These are phyloP conservation scores for Stylophora pistillata DNA, from an alignment of 64 coral and sea anemone genomes.

Conservation along the genomic window DNA sequence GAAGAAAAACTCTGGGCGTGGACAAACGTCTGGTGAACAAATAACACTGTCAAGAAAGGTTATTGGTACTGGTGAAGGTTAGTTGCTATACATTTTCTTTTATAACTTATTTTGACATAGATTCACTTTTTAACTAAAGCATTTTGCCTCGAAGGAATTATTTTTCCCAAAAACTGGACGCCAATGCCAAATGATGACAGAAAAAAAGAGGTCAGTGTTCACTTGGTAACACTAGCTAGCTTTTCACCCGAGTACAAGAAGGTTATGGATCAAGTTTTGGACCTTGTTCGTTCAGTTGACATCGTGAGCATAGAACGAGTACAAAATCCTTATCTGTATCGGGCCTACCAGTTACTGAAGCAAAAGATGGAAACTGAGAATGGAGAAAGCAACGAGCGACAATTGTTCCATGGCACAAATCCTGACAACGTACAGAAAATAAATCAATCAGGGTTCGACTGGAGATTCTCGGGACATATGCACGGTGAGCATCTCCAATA, in stretches of 20 bases:
- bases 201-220: too few relatives aligned
- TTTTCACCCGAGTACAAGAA: slow-evolving; percentile 18
- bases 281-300: background rate
- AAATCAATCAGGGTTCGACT: slow-evolving; percentile 35
- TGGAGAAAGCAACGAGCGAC: slow-evolving; percentile 30
- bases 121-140: too few relatives aligned
- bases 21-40: background rate
- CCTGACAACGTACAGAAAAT: slow-evolving; percentile 20
- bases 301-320: slow-evolving; percentile 37
- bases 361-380: slow-evolving; percentile 54
- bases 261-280: background rate
- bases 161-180: slow-evolving; percentile 24
- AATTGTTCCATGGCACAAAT: slow-evolving; percentile 45
- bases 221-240: too few relatives aligned
- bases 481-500: too few relatives aligned
- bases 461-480: background rate
- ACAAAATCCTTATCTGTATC: slow-evolving; percentile 54
- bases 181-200: slow-evolving; percentile 7
- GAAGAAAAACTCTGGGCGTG: too few relatives aligned
- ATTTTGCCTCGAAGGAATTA: background rate
- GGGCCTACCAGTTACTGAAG: slow-evolving; percentile 10
- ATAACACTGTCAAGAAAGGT: slow-evolving; percentile 4
- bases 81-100: too few relatives aligned
- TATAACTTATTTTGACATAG: too few relatives aligned
- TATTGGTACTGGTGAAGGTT: background rate